These are phyloP conservation scores for Frankliniella intonsa DNA, from an alignment of 2,888 invertebrate genomes.

Conservation along the genomic window DNA sequence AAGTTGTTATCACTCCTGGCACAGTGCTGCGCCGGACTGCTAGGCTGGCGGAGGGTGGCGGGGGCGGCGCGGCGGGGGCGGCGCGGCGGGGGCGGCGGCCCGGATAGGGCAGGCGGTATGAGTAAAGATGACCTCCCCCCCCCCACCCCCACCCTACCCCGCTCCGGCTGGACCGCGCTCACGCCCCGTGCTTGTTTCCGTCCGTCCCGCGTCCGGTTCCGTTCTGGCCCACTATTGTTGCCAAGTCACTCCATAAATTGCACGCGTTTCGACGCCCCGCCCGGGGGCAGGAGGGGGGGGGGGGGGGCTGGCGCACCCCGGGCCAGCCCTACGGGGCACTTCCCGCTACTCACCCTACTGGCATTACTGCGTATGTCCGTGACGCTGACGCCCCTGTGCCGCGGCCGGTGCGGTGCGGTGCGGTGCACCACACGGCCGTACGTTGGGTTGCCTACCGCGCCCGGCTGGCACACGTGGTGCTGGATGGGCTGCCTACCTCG, in stretches of 20 bases:
- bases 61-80: not conserved
- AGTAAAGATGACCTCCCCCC: not conserved
- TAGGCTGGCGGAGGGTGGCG: too few relatives aligned
- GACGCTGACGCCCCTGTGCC: not conserved
- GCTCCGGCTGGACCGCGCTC: not conserved
- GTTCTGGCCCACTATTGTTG: constrained; percentile 19
- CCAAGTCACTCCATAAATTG: constrained; percentile 25
- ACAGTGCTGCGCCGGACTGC: not conserved
- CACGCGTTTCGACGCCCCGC: constrained; percentile 5
- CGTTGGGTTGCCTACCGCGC: not conserved
- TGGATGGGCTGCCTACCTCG: not conserved
- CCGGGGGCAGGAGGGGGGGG: not conserved
- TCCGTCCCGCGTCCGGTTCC: constrained; percentile 1
- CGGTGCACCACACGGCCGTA: not conserved
- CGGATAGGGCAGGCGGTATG: not conserved
- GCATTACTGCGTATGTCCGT: too few relatives aligned
- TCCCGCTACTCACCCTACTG: too few relatives aligned
- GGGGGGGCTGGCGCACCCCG: not conserved
- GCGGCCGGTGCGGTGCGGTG: not conserved
- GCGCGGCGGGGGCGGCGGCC: not conserved
- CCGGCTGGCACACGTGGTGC: not conserved
- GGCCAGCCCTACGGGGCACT: not conserved
- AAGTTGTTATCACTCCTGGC: not conserved
- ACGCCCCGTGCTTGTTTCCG: constrained; percentile 12
- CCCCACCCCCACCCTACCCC: not conserved